These are phyloP conservation scores for Drosophila triauraria DNA, from an alignment of 1,140 invertebrate genomes.

Conservation along the genomic window DNA sequence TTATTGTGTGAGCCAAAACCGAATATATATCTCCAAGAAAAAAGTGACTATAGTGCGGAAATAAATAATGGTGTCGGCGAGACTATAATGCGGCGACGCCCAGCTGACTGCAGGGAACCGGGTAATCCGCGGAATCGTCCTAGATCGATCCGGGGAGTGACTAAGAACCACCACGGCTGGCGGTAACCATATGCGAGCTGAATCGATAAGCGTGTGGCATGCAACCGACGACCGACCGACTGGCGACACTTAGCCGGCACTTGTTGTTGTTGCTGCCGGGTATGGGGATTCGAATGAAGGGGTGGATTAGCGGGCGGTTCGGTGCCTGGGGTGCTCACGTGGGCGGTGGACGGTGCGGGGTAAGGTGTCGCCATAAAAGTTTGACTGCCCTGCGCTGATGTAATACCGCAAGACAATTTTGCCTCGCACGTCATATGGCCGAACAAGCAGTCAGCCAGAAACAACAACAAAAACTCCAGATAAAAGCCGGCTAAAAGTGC, in stretches of 20 bases:
- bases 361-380: conserved; percentile 67
- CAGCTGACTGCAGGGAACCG: conserved; percentile 34
- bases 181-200: conserved; percentile 45
- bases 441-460: conserved; percentile 38
- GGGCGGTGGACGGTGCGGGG: conserved; percentile 19
- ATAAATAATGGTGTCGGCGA: conserved; percentile 1
- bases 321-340: not conserved
- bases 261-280: conserved; percentile 34
- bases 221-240: conserved; percentile 35
- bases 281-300: conserved; percentile 5
- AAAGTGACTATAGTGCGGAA: not conserved
- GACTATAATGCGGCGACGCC: conserved; percentile 30
- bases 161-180: conserved; percentile 36
- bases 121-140: conserved; percentile 3
- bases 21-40: not conserved
- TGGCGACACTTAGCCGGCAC: conserved; percentile 71
- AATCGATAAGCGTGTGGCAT: conserved; percentile 55
- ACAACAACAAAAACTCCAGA: conserved; percentile 44
- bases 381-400: conserved; percentile 73
- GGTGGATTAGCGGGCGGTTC: not conserved
- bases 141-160: conserved; percentile 51
- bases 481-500: conserved; percentile 63
- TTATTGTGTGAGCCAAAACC: too few relatives aligned
- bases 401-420: conserved; percentile 80
- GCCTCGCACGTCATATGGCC: conserved; percentile 70